Base-by-base conservation (phyloP, 2,113 vertebrate genomes). In the Pomatorhinus ruficollis region DNA sequence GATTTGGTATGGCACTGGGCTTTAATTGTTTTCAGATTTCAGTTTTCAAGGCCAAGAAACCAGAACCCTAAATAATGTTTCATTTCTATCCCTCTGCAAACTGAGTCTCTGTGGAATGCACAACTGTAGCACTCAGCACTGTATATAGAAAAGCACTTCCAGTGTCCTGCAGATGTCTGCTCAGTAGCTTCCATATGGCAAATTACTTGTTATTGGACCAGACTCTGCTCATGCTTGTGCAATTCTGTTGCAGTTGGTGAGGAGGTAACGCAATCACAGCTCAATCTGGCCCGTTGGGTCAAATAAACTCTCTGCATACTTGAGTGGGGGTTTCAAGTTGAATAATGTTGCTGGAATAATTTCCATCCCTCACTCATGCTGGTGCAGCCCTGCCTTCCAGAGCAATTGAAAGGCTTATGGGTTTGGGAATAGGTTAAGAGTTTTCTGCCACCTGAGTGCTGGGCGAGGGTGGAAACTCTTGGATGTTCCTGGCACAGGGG, bases 21-120 rank as follows among this genome's bases (percentile, higher is more conserved):
- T 96, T 89, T 97, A 97, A 97, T 97, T 97, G 96, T 96, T 97
- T 97, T 97, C 97, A 97, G 95, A 95, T 95, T 97, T 96, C 74
- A 47, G 85, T 94, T 97, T 93, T 64, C 74, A 76, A 92, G 87
- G 96, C 96, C 97, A 97, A 97, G 97, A 97, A 97, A 92, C 89
- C 94, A 92, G 96, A 97, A 60, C 91, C 89, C 94, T 91, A 96
- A 94, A 83, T 96, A 96, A 94, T 66, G 80, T 95, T 96, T 95
- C 86, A 70, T 85, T 96, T 92, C 93, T 95, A 33, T 78, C 84
- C 94, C 85, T 93, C 78, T 87, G 93, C 94, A 96, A 87, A 83
- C 80, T 1, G 85, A 74, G 80, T 94, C 92, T 96, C 96, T 81
- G 75, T 69, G 92, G 96, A 97, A 97, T 72, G 87, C 82, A 92